These are phyloP conservation scores for Solenodon paradoxus DNA, from an alignment of 2,113 vertebrate genomes.

Conservation along the genomic window DNA sequence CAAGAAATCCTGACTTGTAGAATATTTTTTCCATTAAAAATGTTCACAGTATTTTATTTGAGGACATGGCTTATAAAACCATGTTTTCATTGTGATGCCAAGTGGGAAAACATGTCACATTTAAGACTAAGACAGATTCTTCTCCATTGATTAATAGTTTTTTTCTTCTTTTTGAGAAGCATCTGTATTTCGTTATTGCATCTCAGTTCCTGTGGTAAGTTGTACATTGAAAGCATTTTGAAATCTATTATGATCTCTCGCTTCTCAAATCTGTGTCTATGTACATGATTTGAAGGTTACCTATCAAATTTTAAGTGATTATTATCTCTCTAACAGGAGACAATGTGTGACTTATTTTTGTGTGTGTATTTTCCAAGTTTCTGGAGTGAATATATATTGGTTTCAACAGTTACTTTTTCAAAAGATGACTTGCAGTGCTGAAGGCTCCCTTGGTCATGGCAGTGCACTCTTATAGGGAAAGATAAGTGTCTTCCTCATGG, in stretches of 20 bases:
- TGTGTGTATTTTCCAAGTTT: conserved; percentile 1
- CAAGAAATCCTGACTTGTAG: background rate
- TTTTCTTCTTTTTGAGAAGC: too few species aligned
- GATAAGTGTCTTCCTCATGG: background rate
- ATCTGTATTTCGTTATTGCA: too few species aligned
- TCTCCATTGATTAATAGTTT: background rate
- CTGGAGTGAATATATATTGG: background rate
- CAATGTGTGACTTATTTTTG: background rate
- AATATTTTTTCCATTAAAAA: background rate
- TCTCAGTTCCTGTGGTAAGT: too few species aligned
- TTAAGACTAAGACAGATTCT: background rate
- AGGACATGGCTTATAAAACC: background rate
- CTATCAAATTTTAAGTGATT: background rate
- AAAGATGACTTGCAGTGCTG: background rate
- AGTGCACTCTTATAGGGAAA: background rate
- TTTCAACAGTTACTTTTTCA: conserved; percentile 8
- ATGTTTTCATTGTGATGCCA: background rate
- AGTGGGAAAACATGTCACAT: background rate
- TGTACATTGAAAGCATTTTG: too few species aligned
- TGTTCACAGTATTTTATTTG: background rate
- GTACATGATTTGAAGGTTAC: background rate
- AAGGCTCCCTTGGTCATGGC: background rate
- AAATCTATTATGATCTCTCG: background rate
- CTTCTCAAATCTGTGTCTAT: background rate
- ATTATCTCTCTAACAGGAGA: background rate